Conservation (phyloP, 2,797 vertebrate species). For the Australoheros facetus region DNA sequence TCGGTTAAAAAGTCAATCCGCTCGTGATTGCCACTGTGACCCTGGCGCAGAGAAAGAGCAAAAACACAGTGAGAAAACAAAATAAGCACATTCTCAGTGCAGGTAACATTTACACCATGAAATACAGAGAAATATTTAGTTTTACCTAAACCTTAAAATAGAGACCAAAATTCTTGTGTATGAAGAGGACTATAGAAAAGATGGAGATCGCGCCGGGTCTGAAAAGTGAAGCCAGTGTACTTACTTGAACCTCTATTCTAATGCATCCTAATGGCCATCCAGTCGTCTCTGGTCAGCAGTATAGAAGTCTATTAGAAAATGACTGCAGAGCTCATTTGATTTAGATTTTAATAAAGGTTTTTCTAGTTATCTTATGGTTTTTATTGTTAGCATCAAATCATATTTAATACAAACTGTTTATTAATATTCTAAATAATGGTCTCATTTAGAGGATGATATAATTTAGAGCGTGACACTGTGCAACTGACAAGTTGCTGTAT, state of each 20-base stretch:
- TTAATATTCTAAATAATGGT: neutral
- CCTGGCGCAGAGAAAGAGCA: conserved; percentile 38
- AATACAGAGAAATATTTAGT: neutral
- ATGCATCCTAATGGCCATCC: neutral
- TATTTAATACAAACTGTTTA: neutral
- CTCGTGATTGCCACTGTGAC: conserved; percentile 59
- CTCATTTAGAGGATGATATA: neutral
- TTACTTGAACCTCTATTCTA: too few relatives aligned
- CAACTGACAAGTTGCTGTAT: neutral
- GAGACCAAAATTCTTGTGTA: neutral
- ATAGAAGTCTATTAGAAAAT: neutral
- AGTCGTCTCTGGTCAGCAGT: neutral
- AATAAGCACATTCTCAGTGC: neutral
- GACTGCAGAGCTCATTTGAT: neutral
- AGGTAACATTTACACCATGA: neutral
- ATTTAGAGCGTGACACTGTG: neutral
- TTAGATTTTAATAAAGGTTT: neutral
- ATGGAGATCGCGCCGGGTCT: neutral
- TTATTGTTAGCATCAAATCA: neutral
- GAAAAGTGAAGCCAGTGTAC: neutral
- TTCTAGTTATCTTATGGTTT: neutral
- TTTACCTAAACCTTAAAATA: neutral
- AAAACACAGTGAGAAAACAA: conserved; percentile 14
- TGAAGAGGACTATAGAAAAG: neutral
- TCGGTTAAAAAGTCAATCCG: conserved; percentile 66